Percentiles rank a stretch among this genome's conserved stretches.
Evolutionary conservation across 2,888 invertebrate genomes (phyloP).

Genomic region (Morpho helenor): DNA sequence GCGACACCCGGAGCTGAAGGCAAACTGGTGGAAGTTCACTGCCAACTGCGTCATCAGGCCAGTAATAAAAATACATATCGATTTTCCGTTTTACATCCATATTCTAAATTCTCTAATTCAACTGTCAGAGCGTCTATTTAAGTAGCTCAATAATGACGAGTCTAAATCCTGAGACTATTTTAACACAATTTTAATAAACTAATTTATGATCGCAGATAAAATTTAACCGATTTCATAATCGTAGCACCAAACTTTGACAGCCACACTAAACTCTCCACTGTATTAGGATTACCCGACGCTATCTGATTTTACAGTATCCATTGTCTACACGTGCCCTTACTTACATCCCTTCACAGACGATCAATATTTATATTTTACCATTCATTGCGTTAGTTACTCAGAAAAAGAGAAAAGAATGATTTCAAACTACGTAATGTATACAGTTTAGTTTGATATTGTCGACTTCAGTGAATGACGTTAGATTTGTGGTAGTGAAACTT

Average conservation of each 20-base stretch:
- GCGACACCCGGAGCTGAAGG: too few relatives aligned
- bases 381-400: slow-evolving; percentile 15
- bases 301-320: slow-evolving; percentile 33
- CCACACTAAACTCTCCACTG: slow-evolving; percentile 39
- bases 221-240: slow-evolving; percentile 17
- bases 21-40: too few relatives aligned
- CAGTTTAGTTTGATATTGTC: not conserved
- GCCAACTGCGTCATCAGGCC: too few relatives aligned
- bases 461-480: not conserved
- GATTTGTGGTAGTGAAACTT: slow-evolving; percentile 14
- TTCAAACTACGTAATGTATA: slow-evolving; percentile 10
- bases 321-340: slow-evolving; percentile 17
- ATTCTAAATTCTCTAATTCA: too few relatives aligned
- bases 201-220: slow-evolving; percentile 10
- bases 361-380: not conserved
- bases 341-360: not conserved
- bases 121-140: too few relatives aligned
- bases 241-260: slow-evolving; percentile 25
- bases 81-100: too few relatives aligned
- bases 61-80: too few relatives aligned
- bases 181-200: too few relatives aligned
- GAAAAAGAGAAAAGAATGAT: too few relatives aligned
- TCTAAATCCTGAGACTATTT: too few relatives aligned
- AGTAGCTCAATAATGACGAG: too few relatives aligned
- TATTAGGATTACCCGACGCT: slow-evolving; percentile 38